Conservation (phyloP, 2,888 invertebrate species). For the Hyposoter didymator region DNA sequence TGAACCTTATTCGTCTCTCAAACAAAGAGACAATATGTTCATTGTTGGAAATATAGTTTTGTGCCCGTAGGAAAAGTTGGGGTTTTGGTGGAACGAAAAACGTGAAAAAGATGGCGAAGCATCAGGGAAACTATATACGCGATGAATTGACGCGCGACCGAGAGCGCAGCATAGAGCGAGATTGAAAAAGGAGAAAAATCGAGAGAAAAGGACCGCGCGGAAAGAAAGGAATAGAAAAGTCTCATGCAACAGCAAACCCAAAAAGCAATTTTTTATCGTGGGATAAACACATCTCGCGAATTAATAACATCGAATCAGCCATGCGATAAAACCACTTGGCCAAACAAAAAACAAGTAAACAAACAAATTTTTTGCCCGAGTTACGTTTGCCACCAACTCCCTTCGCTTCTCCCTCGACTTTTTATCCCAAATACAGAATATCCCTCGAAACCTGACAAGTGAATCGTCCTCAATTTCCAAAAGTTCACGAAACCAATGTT, state of each 20-base stretch:
- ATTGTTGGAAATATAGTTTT: conserved; percentile 59
- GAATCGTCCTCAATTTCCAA: no score
- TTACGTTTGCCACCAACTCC: neutral
- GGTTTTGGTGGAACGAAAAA: conserved; percentile 11
- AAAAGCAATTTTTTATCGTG: conserved; percentile 50
- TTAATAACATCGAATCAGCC: conserved; percentile 59
- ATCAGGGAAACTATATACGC: conserved; percentile 6
- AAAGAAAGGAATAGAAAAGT: neutral
- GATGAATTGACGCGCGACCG: neutral
- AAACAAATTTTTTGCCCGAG: conserved; percentile 20
- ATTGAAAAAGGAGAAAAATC: neutral
- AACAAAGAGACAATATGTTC: conserved; percentile 58
- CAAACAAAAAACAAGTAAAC: conserved; percentile 2
- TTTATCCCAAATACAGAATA: neutral
- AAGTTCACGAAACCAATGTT: no score
- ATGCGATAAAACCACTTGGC: conserved; percentile 53
- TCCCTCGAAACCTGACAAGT: neutral
- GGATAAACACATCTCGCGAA: conserved; percentile 45
- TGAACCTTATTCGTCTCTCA: neutral
- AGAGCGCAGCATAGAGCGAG: neutral
- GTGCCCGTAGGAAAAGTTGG: conserved; percentile 22
- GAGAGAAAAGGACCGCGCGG: neutral
- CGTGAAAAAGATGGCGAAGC: conserved; percentile 23
- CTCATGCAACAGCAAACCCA: conserved; percentile 42
- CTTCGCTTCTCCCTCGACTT: neutral